These are phyloP conservation scores for Tokudaia tokunoshimensis DNA, from an alignment of 2,797 vertebrate species.

Conservation along the genomic window DNA sequence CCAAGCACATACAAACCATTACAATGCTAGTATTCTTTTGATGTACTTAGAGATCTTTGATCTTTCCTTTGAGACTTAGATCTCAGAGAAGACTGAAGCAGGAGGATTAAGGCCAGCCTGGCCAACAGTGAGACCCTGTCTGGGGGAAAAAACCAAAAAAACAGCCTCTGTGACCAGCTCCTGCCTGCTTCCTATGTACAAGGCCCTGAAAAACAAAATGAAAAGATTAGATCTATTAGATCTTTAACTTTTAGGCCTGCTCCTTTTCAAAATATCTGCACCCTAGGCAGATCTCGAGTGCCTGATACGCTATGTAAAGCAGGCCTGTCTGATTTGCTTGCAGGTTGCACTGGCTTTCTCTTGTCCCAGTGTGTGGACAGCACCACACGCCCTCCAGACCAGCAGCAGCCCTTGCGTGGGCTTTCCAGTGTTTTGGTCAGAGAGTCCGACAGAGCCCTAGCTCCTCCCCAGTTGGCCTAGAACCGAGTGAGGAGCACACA, in stretches of 20 bases:
- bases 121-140: not conserved
- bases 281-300: accelerated
- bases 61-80: not conserved
- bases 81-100: not conserved
- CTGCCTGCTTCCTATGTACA: not conserved
- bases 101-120: not conserved
- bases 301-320: not conserved
- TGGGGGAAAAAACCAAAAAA: not conserved
- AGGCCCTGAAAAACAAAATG: not conserved
- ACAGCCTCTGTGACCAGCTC: not conserved
- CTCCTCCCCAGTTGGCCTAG: constrained; percentile 94
- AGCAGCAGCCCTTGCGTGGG: constrained; percentile 98
- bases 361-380: constrained; percentile 95
- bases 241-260: not conserved
- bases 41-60: not conserved
- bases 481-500: constrained; percentile 92
- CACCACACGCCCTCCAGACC: constrained; percentile 95
- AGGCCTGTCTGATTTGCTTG: constrained; percentile 57
- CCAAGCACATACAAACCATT: not conserved
- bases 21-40: not conserved
- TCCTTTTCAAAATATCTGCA: not conserved
- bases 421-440: constrained; percentile 98
- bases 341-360: constrained; percentile 94
- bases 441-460: constrained; percentile 95
- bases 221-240: no score